Percentiles rank a stretch among this genome's conserved stretches.
Conservation (phyloP, 2,888 invertebrate species). For the Hermaeophaga mercurialis region DNA sequence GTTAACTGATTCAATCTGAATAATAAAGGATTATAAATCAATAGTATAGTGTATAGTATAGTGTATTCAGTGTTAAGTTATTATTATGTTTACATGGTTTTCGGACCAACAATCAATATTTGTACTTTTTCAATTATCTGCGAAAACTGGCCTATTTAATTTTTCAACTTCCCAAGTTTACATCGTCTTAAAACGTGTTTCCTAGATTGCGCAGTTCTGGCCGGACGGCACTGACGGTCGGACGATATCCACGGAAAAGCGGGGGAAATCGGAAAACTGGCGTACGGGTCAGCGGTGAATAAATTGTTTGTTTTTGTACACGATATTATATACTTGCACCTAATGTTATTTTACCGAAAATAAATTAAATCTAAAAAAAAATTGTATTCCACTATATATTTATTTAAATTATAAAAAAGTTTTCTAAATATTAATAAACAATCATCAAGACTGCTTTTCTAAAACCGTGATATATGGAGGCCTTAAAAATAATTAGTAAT, state of each 20-base stretch:
- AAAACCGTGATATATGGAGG: constrained; percentile 1
- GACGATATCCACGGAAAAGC: background rate
- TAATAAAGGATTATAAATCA: too few relatives aligned
- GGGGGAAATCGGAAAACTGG: background rate
- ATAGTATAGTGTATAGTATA: too few relatives aligned
- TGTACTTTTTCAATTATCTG: background rate
- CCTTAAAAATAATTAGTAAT: background rate
- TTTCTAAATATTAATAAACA: too few relatives aligned
- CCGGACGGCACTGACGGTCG: background rate
- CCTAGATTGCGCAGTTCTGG: constrained; percentile 3
- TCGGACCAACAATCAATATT: too few relatives aligned
- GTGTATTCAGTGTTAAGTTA: too few relatives aligned
- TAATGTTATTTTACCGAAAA: background rate
- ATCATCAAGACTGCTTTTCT: too few relatives aligned
- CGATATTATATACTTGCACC: background rate
- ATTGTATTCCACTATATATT: too few relatives aligned
- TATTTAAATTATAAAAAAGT: too few relatives aligned
- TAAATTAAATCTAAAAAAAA: too few relatives aligned
- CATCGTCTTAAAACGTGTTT: constrained; percentile 4
- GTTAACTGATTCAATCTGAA: too few relatives aligned
- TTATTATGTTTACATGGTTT: too few relatives aligned
- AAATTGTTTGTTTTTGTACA: background rate
- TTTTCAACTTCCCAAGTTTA: background rate
- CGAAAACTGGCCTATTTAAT: constrained; percentile 1
- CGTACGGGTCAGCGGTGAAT: background rate